Percentiles rank a stretch among this genome's conserved stretches.
phyloP scores from a whole-genome alignment of 2,888 invertebrate species.

The Monopis laevigella region DNA sequence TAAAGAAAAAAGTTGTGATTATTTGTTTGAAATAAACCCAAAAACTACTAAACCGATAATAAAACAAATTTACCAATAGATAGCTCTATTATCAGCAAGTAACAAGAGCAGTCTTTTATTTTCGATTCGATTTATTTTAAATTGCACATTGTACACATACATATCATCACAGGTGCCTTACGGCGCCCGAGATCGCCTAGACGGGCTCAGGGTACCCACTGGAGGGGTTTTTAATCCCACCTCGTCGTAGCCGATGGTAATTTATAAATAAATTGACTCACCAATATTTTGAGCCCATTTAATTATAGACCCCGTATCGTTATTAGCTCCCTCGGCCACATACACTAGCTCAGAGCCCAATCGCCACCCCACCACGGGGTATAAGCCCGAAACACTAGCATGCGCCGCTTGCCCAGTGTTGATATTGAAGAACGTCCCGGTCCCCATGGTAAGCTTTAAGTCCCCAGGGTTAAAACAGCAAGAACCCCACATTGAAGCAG shows the following conservation, averaged over 20 bases:
- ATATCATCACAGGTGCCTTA: too few relatives aligned
- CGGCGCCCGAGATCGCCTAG: too few relatives aligned
- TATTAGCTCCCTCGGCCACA: constrained; percentile 86
- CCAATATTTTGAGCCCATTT: constrained; percentile 84
- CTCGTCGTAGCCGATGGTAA: too few relatives aligned
- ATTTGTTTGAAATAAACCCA: too few relatives aligned
- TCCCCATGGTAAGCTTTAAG: constrained; percentile 90
- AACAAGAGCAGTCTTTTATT: too few relatives aligned
- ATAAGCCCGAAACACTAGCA: constrained; percentile 84
- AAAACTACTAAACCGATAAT: too few relatives aligned
- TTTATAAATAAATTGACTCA: constrained; percentile 29
- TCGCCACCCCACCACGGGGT: constrained; percentile 91
- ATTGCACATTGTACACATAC: not conserved
- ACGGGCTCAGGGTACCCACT: too few relatives aligned
- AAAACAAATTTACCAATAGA: too few relatives aligned
- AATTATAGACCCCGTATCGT: constrained; percentile 88
- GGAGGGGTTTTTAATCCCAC: too few relatives aligned
- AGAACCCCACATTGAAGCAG: constrained; percentile 89
- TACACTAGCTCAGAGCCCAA: constrained; percentile 64
- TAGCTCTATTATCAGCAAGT: too few relatives aligned
- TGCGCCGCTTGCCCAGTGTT: constrained; percentile 81
- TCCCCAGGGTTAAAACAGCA: constrained; percentile 82
- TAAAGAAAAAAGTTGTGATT: too few relatives aligned
- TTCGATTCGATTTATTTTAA: not conserved
- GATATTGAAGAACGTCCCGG: constrained; percentile 89